A percentile compares a stretch with the other conserved stretches of the same genome.
Conservation (phyloP, 2,113 vertebrate genomes). For the Catharus minimus region DNA sequence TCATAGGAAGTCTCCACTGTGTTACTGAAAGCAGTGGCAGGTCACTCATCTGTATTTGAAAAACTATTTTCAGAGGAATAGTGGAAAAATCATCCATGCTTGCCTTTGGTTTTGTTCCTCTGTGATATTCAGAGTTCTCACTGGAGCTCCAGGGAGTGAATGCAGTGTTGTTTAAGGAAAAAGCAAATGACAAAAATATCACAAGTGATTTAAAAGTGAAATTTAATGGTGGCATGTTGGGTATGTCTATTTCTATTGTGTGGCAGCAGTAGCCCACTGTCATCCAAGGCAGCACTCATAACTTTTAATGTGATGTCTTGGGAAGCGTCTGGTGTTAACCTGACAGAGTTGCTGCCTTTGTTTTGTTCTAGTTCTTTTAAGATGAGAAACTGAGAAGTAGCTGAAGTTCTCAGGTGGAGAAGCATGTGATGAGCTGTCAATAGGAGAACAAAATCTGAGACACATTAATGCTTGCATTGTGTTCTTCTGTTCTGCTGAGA, state of each 20-base stretch:
- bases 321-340: background rate
- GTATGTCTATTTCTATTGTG: background rate
- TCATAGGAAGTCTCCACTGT: background rate
- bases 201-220: background rate
- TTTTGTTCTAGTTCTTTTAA: background rate
- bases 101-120: background rate
- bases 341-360: background rate
- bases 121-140: background rate
- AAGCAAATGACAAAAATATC: rapidly evolving
- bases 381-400: background rate
- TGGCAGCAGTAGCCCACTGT: background rate
- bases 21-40: background rate
- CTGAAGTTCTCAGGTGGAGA: background rate
- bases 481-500: background rate
- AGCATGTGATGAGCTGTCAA: background rate
- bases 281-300: background rate
- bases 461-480: rapidly evolving
- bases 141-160: background rate
- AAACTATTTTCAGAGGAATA: background rate
- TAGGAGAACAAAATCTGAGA: background rate
- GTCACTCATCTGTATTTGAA: background rate
- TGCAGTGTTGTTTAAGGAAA: background rate
- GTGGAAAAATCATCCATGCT: background rate
- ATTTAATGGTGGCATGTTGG: background rate
- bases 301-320: background rate